phyloP scores from a whole-genome alignment of 1,140 invertebrate species.

The Ips nitidus region DNA sequence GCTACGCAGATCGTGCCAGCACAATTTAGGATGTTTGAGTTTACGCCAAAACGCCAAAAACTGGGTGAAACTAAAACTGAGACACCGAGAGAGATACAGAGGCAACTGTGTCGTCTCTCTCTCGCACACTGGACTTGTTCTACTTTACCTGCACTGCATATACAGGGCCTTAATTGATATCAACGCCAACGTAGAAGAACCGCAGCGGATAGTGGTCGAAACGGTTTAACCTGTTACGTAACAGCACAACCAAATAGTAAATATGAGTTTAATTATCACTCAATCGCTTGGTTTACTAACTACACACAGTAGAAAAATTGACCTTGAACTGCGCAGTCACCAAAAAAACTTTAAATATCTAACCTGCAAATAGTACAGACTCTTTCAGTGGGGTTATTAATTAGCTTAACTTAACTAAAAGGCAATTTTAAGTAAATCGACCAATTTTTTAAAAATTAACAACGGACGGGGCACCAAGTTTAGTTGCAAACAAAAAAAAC shows the following conservation, averaged over 20 bases:
- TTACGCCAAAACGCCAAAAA: no score
- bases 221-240: constrained; percentile 31
- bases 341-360: constrained; percentile 27
- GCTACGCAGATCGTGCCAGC: no score
- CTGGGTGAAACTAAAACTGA: background rate
- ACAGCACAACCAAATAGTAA: constrained; percentile 36
- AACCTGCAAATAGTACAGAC: constrained; percentile 30
- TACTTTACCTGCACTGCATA: constrained; percentile 35
- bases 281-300: constrained; percentile 22
- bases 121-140: constrained; percentile 27
- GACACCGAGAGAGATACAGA: constrained; percentile 15
- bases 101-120: constrained; percentile 28
- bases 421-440: background rate
- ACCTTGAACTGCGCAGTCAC: constrained; percentile 30
- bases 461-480: no score
- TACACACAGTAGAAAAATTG: constrained; percentile 18
- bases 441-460: no score
- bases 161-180: constrained; percentile 32
- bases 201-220: constrained; percentile 27
- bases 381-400: constrained; percentile 6
- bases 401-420: background rate
- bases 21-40: no score
- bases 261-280: constrained; percentile 33
- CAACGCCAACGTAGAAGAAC: constrained; percentile 29
- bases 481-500: no score